Evolutionary conservation across 2,113 vertebrate genomes (phyloP).

Genomic region (Dolichotis patagonum): DNA sequence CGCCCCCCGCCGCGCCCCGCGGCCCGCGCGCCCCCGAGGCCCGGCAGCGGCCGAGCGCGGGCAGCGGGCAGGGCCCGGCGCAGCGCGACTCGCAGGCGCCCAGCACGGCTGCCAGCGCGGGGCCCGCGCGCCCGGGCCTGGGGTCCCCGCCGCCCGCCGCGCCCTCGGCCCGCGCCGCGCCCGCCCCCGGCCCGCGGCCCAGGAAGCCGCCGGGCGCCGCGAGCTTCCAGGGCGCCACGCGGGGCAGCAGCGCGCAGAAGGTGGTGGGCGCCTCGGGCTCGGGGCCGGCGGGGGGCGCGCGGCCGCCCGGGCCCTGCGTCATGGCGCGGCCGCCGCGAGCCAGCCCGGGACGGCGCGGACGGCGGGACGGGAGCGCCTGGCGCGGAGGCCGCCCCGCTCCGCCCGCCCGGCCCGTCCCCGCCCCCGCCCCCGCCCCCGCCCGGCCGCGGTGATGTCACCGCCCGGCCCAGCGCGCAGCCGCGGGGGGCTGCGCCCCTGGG

Average conservation of each 20-base stretch:
- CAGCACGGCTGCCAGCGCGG: constrained; percentile 90
- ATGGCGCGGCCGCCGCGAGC: constrained; percentile 89
- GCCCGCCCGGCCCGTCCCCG: no score
- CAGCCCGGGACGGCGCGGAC: constrained; percentile 87
- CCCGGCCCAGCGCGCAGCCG: constrained; percentile 76
- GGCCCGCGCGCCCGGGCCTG: constrained; percentile 63
- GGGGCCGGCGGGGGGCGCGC: constrained; percentile 84
- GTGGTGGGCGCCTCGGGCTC: constrained; percentile 93
- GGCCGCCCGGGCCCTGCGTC: constrained; percentile 84
- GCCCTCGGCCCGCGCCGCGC: constrained; percentile 76
- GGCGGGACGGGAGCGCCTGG: constrained; percentile 79
- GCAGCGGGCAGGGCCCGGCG: constrained; percentile 91
- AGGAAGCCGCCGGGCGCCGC: constrained; percentile 90
- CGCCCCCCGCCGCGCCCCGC: constrained; percentile 85
- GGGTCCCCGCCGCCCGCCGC: constrained; percentile 14
- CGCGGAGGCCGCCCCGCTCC: constrained; percentile 68
- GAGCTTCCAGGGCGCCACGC: constrained; percentile 97
- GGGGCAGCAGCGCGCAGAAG: constrained; percentile 96
- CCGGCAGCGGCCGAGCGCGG: constrained; percentile 88
- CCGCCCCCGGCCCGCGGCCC: constrained; percentile 91
- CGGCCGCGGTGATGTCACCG: constrained; percentile 72
- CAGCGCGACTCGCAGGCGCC: constrained; percentile 94
- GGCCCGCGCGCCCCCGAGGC: constrained; percentile 77
- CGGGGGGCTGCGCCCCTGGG: constrained; percentile 79
- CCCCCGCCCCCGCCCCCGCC: constrained; percentile 61